Percentiles rank a stretch among this genome's conserved stretches.
These are phyloP conservation scores for Leptinotarsa haldemani DNA, from an alignment of 2,888 invertebrate genomes.

Conservation along the genomic window DNA sequence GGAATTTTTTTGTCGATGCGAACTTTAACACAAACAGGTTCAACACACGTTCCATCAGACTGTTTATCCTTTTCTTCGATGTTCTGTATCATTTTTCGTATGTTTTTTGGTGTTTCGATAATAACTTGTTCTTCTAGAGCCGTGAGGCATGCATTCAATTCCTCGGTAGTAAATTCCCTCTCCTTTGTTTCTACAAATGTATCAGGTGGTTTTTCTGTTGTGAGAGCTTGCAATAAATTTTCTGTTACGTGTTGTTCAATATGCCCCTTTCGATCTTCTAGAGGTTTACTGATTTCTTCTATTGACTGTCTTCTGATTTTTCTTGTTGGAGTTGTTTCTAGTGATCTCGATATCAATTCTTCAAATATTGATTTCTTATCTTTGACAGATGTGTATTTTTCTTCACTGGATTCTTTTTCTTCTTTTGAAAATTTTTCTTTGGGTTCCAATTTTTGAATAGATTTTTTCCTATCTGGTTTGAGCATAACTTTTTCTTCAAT, in stretches of 20 bases:
- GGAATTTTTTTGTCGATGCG: slow-evolving; percentile 52
- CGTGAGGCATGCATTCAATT: slow-evolving; percentile 48
- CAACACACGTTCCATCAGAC: slow-evolving; percentile 47
- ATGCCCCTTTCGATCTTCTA: slow-evolving; percentile 36
- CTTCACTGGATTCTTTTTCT: slow-evolving; percentile 44
- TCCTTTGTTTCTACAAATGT: slow-evolving; percentile 30
- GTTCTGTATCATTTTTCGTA: slow-evolving; percentile 29
- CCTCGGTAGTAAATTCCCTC: slow-evolving; percentile 49
- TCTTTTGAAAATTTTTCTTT: slow-evolving; percentile 34
- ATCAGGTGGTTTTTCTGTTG: slow-evolving; percentile 16
- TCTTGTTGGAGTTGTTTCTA: slow-evolving; percentile 59
- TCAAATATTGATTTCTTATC: slow-evolving; percentile 62
- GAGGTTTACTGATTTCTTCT: slow-evolving; percentile 31
- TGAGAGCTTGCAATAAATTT: slow-evolving; percentile 21
- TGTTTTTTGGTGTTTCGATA: slow-evolving; percentile 38
- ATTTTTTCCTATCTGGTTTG: slow-evolving; percentile 19
- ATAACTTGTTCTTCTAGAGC: slow-evolving; percentile 51
- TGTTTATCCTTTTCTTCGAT: slow-evolving; percentile 28
- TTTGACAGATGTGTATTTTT: slow-evolving; percentile 58
- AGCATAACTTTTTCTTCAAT: slow-evolving; percentile 22
- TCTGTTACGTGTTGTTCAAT: slow-evolving; percentile 47
- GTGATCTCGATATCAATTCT: slow-evolving; percentile 61
- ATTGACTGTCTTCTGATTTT: slow-evolving; percentile 43
- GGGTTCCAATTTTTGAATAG: slow-evolving; percentile 16
- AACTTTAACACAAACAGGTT: slow-evolving; percentile 58